Percentiles rank a stretch among this genome's conserved stretches.
Evolutionary conservation across 2,888 invertebrate genomes (phyloP).

Genomic region (Hydrotaea cyrtoneurina): DNA sequence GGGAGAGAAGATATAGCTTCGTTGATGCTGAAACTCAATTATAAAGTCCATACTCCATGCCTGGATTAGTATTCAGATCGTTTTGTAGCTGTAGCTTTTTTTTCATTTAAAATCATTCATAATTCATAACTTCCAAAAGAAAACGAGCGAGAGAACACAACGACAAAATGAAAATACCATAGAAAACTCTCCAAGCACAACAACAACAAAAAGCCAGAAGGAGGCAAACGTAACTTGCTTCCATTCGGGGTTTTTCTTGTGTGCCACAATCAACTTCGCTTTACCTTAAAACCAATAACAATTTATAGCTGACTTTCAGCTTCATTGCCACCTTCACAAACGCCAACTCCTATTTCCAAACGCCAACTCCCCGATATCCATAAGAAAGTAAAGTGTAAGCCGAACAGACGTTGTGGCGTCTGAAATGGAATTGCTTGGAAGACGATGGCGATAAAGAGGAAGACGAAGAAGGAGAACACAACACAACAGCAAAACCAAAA

Average conservation of each 20-base stretch:
- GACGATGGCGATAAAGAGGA: background rate
- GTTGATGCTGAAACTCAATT: slow-evolving; percentile 14
- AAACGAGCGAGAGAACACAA: slow-evolving; percentile 8
- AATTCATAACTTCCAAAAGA: slow-evolving; percentile 41
- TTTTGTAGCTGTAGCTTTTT: slow-evolving; percentile 18
- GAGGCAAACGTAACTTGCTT: slow-evolving; percentile 21
- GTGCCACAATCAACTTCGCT: slow-evolving; percentile 23
- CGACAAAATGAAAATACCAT: background rate
- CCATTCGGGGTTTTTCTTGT: background rate
- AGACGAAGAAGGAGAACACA: background rate
- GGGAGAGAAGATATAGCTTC: too few relatives aligned
- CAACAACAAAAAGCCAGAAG: background rate
- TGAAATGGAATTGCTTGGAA: slow-evolving; percentile 14
- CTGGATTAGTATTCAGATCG: slow-evolving; percentile 38
- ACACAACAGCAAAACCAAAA: background rate
- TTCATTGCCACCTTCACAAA: background rate
- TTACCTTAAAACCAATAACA: slow-evolving; percentile 30
- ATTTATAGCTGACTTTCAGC: slow-evolving; percentile 20
- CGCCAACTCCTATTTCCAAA: too few relatives aligned
- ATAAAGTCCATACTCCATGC: slow-evolving; percentile 7
- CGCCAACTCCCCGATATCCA: too few relatives aligned
- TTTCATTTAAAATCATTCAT: slow-evolving; percentile 40
- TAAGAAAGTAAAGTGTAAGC: too few relatives aligned
- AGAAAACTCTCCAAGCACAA: background rate
- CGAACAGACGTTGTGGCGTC: slow-evolving; percentile 50